Evolutionary conservation across 2,113 vertebrate genomes (phyloP), one percentile per base, ranked within the genome.

Genomic region (Cyprinodon tularosa): DNA sequence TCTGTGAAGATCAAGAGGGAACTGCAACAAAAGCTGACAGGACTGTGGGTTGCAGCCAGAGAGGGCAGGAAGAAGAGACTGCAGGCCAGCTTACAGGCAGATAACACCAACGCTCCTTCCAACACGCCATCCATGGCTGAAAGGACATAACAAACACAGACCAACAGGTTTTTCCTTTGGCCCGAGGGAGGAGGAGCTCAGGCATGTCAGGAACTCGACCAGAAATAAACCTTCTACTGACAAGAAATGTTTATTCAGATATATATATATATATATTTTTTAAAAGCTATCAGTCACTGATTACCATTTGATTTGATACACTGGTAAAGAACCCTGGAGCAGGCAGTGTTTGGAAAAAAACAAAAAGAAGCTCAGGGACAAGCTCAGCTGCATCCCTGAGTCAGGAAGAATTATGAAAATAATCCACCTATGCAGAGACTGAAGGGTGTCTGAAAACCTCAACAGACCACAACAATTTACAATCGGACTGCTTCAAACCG

Each of bases 1-100:
- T 96, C 95, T 0, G 95, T 95, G 86, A 95, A 92, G 62, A 95
- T 17, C 60, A 95, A 80, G 40, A 96, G 92, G 78, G 93, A 93
- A 77, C 90, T 84, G 76, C 92, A 93, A 84, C 94, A 94, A 80
- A 92, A 86, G 69, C 87, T 90, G 53, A 93, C 66, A 0, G 90
- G 82, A 48, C 90, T 94, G 74, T 68, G 38, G 22, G 88, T 82
- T 5, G 71, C n/a, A 3, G 59, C 50, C 62, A 93, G 4, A 0
- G 78, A 78, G 2, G 90, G 89, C 78, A 94, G 81, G 66, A 89
- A 89, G 50, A 93, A 60, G 8, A 94, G 47, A 63, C 92, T 92
- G 73, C 85, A 86, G 73, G 67, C 75, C 73, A 93, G 71, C 82
- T 94, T 95, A 39, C 86, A 93, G 14, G 71, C n/a, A 59, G 89